Evolutionary conservation across 2,113 vertebrate species (phyloP).

Genomic region (Suncus etruscus): DNA sequence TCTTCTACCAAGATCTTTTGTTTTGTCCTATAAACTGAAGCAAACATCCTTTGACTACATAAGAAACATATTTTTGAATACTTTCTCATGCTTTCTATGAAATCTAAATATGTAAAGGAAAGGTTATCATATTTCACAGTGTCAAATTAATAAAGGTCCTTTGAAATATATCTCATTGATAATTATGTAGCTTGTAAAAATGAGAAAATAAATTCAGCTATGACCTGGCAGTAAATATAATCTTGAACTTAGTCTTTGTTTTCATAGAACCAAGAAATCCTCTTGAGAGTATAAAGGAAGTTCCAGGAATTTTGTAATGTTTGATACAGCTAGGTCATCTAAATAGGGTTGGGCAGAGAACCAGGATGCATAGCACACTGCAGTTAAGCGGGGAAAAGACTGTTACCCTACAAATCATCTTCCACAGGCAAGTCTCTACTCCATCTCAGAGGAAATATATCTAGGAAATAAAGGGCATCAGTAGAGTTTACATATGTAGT

Average conservation of each 20-base stretch:
- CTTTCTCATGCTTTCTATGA: neutral
- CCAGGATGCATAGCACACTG: neutral
- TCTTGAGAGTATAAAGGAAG: neutral
- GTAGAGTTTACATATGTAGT: neutral
- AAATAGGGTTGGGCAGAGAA: rapidly evolving
- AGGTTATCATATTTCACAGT: neutral
- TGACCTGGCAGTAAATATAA: neutral
- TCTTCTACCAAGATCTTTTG: neutral
- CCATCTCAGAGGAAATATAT: neutral
- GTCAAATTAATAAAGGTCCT: neutral
- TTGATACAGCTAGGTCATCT: neutral
- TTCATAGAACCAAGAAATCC: neutral
- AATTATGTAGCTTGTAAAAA: neutral
- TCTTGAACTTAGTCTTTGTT: neutral
- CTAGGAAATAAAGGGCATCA: neutral
- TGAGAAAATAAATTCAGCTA: neutral
- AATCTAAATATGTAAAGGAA: neutral
- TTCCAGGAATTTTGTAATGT: neutral
- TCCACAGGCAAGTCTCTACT: neutral
- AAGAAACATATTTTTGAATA: neutral
- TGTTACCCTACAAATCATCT: neutral
- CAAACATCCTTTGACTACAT: neutral
- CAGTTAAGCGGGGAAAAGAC: neutral
- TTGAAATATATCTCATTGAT: neutral
- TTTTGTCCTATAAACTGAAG: neutral